Evolutionary conservation across 2,888 invertebrate genomes (phyloP).

Genomic region (Chrysolina americana): DNA sequence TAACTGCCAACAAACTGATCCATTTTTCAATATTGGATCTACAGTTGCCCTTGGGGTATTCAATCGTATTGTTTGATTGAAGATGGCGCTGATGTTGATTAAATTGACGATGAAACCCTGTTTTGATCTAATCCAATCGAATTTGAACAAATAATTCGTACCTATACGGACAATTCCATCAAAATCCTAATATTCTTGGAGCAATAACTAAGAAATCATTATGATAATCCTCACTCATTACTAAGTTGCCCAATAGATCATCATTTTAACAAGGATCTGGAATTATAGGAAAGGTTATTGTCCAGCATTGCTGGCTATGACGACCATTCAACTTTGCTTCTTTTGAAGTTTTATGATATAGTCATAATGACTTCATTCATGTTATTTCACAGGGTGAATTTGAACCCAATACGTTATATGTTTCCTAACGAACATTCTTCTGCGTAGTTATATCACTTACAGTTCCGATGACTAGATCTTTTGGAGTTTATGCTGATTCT

Average conservation of each 20-base stretch:
- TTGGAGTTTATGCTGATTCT: too few relatives aligned
- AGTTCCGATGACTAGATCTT: too few relatives aligned
- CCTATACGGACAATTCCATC: background rate
- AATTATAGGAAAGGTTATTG: slow-evolving; percentile 36
- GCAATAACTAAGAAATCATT: slow-evolving; percentile 3
- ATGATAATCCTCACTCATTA: slow-evolving; percentile 22
- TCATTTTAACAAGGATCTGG: slow-evolving; percentile 33
- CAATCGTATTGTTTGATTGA: too few relatives aligned
- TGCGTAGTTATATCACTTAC: too few relatives aligned
- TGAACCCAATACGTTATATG: background rate
- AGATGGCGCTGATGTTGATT: too few relatives aligned
- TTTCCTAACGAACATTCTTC: background rate
- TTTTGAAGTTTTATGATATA: background rate
- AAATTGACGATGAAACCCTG: too few relatives aligned
- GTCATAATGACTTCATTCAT: background rate
- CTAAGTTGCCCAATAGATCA: slow-evolving; percentile 12
- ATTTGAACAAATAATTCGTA: background rate
- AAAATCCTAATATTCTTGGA: slow-evolving; percentile 5
- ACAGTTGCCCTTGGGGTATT: too few relatives aligned
- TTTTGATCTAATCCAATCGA: too few relatives aligned
- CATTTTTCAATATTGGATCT: too few relatives aligned
- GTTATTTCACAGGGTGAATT: slow-evolving; percentile 6
- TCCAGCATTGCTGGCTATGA: slow-evolving; percentile 12
- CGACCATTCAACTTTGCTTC: background rate
- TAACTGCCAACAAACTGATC: too few relatives aligned